Conservation (phyloP, 2,113 vertebrate species). For the Mustela nigripes region DNA sequence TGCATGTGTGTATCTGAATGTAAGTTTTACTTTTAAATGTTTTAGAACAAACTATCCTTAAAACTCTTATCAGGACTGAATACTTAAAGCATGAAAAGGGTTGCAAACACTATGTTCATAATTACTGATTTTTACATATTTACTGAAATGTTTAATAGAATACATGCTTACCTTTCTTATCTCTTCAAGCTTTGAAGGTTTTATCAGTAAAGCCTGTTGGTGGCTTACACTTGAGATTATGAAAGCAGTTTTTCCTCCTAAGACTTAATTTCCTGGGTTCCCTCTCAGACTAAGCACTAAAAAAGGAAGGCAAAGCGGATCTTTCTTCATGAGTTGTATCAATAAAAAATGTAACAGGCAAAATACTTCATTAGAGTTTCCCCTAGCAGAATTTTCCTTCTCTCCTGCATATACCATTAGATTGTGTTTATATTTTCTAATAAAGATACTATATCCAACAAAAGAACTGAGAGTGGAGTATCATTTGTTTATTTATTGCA, state of each 20-base stretch:
- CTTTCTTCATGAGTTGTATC: not conserved
- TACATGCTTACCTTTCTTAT: not conserved
- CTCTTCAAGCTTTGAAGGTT: conserved; percentile 7
- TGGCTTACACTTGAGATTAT: not conserved
- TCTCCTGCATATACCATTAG: not conserved
- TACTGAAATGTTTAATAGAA: conserved; percentile 10
- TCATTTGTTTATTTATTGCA: not conserved
- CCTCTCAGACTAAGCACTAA: not conserved
- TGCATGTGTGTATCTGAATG: not conserved
- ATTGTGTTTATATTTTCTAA: not conserved
- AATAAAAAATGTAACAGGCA: not conserved
- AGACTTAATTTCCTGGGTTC: not conserved
- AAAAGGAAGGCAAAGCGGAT: not conserved
- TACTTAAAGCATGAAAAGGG: not conserved
- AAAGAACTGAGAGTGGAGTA: not conserved
- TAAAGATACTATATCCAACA: not conserved
- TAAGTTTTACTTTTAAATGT: conserved; percentile 34
- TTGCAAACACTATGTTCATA: not conserved
- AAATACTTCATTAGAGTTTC: not conserved
- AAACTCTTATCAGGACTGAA: conserved; percentile 9
- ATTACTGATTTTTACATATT: not conserved
- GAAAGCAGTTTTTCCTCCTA: not conserved
- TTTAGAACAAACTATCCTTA: conserved; percentile 27
- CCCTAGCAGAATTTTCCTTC: not conserved
- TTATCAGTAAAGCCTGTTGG: not conserved